These are phyloP conservation scores for Aphaenogaster floridana DNA, from an alignment of 1,140 invertebrate genomes.

Conservation along the genomic window DNA sequence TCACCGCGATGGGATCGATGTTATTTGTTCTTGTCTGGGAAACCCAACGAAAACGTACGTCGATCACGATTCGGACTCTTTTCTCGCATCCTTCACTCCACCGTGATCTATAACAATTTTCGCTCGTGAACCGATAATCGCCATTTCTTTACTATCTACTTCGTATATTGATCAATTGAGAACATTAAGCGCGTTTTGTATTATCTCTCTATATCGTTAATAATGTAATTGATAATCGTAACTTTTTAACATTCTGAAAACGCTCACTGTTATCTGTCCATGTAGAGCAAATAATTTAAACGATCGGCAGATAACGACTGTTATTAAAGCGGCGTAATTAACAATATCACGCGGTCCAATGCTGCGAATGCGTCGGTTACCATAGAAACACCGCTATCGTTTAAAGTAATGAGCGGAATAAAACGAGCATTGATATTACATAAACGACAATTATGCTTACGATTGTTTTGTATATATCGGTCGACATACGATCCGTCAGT, in stretches of 20 bases:
- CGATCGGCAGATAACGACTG: constrained; percentile 48
- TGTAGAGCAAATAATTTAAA: constrained; percentile 50
- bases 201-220: not conserved
- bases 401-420: constrained; percentile 58
- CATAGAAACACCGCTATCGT: constrained; percentile 45
- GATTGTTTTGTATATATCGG: not conserved
- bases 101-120: constrained; percentile 12
- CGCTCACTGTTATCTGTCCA: not conserved
- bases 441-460: constrained; percentile 51
- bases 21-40: constrained; percentile 72
- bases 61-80: constrained; percentile 44
- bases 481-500: not conserved
- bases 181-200: not conserved
- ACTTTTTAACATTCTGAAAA: constrained; percentile 44
- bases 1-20: constrained; percentile 62
- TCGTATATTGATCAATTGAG: not conserved
- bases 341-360: constrained; percentile 37
- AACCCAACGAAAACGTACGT: constrained; percentile 49
- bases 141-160: not conserved
- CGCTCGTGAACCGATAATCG: not conserved
- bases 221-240: constrained; percentile 38
- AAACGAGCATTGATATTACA: constrained; percentile 35
- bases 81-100: not conserved
- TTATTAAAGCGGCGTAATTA: constrained; percentile 62
- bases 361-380: constrained; percentile 31